Conservation (phyloP, 2,113 vertebrate species). For the Poeciliopsis prolifica region DNA sequence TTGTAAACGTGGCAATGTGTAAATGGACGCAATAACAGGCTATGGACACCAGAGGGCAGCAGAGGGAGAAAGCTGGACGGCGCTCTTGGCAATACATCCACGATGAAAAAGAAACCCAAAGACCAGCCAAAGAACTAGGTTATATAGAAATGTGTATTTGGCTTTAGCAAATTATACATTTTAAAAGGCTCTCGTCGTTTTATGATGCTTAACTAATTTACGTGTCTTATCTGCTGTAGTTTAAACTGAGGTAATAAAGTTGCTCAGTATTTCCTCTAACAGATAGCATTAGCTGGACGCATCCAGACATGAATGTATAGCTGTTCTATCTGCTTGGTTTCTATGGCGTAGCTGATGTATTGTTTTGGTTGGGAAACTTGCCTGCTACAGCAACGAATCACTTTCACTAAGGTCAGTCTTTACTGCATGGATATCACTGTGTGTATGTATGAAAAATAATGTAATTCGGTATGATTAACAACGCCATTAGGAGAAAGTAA, state of each 20-base stretch:
- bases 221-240: background rate
- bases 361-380: slow-evolving; percentile 64
- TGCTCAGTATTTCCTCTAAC: background rate
- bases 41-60: slow-evolving; percentile 14
- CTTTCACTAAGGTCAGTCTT: slow-evolving; percentile 29
- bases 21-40: background rate
- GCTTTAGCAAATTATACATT: background rate
- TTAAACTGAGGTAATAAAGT: background rate
- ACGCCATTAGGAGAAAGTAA: background rate
- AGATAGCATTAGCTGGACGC: background rate
- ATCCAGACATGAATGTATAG: background rate
- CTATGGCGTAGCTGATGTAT: slow-evolving; percentile 37
- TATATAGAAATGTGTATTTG: slow-evolving; percentile 16
- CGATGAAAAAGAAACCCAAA: slow-evolving; percentile 32
- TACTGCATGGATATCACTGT: accelerated
- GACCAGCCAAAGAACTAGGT: slow-evolving; percentile 27
- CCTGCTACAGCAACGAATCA: background rate
- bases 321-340: background rate
- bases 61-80: background rate
- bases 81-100: background rate
- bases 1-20: no score
- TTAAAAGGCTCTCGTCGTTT: background rate
- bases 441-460: background rate
- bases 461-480: background rate
- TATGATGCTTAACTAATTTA: background rate